These are phyloP conservation scores for Trichogramma pretiosum DNA, from an alignment of 1,140 invertebrate species.

Conservation along the genomic window DNA sequence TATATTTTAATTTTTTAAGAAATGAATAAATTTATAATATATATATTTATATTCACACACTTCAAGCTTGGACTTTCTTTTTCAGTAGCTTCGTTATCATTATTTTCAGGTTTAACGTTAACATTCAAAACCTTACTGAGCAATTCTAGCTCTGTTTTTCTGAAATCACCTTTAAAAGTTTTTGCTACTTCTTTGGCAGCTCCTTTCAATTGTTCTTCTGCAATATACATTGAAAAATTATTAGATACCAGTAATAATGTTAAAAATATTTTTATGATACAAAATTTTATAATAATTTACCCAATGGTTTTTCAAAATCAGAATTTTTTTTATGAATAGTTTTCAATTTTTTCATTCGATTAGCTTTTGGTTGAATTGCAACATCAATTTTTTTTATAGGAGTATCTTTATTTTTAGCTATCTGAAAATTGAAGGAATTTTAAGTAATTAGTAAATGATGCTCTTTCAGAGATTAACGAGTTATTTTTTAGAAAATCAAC, in stretches of 20 bases:
- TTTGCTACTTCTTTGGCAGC: slow-evolving; percentile 63
- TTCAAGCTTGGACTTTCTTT: neutral
- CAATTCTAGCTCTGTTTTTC: slow-evolving; percentile 66
- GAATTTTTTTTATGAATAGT: neutral
- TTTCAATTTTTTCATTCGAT: slow-evolving; percentile 1
- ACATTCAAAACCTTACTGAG: slow-evolving; percentile 54
- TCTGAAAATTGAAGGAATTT: neutral
- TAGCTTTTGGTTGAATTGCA: slow-evolving; percentile 16
- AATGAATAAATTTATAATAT: neutral
- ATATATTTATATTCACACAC: neutral
- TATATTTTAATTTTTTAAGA: neutral
- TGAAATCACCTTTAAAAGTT: slow-evolving; percentile 53
- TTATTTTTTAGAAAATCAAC: no score
- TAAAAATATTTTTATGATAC: neutral
- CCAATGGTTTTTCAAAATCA: neutral
- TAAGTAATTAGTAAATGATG: no score
- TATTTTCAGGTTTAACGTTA: slow-evolving; percentile 41
- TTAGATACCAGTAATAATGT: neutral
- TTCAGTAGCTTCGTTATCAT: slow-evolving; percentile 8
- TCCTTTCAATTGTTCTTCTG: slow-evolving; percentile 37
- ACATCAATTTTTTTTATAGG: slow-evolving; percentile 12
- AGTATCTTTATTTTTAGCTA: slow-evolving; percentile 1
- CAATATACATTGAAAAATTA: slow-evolving; percentile 3
- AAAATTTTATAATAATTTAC: slow-evolving; percentile 8
- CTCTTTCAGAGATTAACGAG: no score